Percentiles rank a stretch among this genome's conserved stretches.
These are phyloP conservation scores for Rhinopithecus roxellana DNA, from an alignment of 2,113 vertebrate species.

Conservation along the genomic window DNA sequence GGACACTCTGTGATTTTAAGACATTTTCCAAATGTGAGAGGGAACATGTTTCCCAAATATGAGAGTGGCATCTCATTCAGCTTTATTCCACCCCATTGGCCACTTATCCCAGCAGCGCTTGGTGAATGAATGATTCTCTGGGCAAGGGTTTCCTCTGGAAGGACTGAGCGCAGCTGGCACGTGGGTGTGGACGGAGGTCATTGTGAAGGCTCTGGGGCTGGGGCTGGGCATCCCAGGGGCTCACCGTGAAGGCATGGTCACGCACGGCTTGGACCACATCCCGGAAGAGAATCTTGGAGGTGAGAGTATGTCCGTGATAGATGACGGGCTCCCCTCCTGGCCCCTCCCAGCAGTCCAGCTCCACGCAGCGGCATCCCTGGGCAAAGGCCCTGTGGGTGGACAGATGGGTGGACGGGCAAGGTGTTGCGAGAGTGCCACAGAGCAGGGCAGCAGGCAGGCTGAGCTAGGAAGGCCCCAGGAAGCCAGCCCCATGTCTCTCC, in stretches of 20 bases:
- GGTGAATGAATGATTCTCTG: neutral
- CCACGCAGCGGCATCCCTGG: conserved; percentile 96
- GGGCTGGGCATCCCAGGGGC: neutral
- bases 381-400: conserved; percentile 87
- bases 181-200: neutral
- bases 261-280: conserved; percentile 93
- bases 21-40: neutral
- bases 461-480: neutral
- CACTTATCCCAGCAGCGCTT: neutral
- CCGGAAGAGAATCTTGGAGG: conserved; percentile 95
- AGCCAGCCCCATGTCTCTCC: neutral
- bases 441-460: neutral
- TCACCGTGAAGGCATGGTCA: conserved; percentile 93
- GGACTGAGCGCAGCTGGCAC: neutral
- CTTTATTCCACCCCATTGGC: neutral
- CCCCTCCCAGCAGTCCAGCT: conserved; percentile 98
- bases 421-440: neutral
- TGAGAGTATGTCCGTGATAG: conserved; percentile 95
- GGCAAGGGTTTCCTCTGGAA: neutral
- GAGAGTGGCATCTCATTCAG: neutral
- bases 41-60: neutral
- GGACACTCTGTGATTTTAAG: neutral
- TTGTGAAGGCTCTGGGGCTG: neutral
- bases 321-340: conserved; percentile 92
- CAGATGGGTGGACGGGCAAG: fast-evolving